These are phyloP conservation scores for Kuschelorhynchus macadamiae DNA, from an alignment of 2,888 invertebrate species.

Conservation along the genomic window DNA sequence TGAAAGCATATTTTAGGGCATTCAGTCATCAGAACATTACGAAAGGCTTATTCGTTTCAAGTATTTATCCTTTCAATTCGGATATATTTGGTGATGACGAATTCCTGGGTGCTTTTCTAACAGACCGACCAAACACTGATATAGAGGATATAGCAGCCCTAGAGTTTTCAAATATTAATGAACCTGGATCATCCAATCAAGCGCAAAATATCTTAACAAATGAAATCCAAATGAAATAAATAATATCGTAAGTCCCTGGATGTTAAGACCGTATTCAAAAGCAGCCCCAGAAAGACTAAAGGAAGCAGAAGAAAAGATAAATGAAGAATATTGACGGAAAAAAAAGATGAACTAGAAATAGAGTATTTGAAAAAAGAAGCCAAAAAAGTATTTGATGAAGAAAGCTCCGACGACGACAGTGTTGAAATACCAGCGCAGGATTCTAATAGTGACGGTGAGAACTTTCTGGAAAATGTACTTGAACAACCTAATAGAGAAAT, in stretches of 20 bases:
- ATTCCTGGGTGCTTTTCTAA: conserved; percentile 34
- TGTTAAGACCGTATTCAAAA: conserved; percentile 1
- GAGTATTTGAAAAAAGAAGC: conserved; percentile 32
- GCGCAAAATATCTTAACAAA: not conserved
- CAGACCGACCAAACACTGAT: conserved; percentile 32
- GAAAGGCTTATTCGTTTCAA: conserved; percentile 29
- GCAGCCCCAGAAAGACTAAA: not conserved
- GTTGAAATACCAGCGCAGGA: conserved; percentile 17
- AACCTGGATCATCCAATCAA: not conserved
- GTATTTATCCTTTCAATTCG: too few relatives aligned
- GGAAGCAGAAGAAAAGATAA: conserved; percentile 7
- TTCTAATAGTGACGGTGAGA: not conserved
- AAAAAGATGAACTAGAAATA: conserved; percentile 27
- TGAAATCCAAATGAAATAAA: conserved; percentile 5
- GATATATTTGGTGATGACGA: conserved; percentile 39
- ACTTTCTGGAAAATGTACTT: conserved; percentile 27
- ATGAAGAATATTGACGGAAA: conserved; percentile 39
- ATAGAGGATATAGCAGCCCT: too few relatives aligned
- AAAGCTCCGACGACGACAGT: conserved; percentile 38
- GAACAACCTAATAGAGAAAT: conserved; percentile 38
- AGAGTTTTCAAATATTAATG: too few relatives aligned
- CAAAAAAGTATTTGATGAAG: conserved; percentile 26
- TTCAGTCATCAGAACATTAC: conserved; percentile 41
- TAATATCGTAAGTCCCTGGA: too few relatives aligned
- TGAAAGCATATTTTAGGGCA: too few relatives aligned